These are phyloP conservation scores for Cossypha dichroa DNA, from an alignment of 2,797 vertebrate species.

Conservation along the genomic window DNA sequence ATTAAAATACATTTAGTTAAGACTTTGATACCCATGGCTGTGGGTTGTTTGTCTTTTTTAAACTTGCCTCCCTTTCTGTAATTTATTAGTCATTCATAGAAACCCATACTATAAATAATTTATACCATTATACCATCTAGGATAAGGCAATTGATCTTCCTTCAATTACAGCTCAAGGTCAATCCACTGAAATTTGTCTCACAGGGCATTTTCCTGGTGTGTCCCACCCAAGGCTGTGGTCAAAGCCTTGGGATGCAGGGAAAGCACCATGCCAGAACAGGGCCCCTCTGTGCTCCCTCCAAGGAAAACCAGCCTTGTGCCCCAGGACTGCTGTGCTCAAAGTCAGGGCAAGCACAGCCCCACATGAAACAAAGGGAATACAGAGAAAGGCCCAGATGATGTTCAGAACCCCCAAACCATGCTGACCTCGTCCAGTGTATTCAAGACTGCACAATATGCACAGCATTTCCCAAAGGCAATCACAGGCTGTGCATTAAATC, in stretches of 20 bases:
- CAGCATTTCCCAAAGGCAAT: background rate
- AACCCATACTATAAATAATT: conserved; percentile 55
- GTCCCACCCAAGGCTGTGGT: background rate
- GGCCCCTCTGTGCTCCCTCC: background rate
- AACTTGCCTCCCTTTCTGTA: background rate
- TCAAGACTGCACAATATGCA: background rate
- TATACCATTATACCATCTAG: background rate
- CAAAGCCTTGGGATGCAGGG: background rate
- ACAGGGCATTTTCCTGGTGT: background rate
- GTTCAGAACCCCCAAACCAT: accelerated
- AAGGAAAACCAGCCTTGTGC: background rate
- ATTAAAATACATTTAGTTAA: background rate
- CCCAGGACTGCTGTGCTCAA: background rate
- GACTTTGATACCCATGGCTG: background rate
- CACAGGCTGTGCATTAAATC: background rate
- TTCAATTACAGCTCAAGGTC: conserved; percentile 36
- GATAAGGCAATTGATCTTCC: conserved; percentile 14
- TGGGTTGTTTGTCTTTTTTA: background rate
- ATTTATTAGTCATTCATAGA: conserved; percentile 33
- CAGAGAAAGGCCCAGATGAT: background rate
- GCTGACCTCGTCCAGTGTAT: background rate
- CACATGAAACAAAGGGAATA: background rate
- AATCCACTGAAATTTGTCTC: conserved; percentile 18
- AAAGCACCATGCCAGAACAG: background rate
- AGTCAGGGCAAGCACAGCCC: background rate